These are phyloP conservation scores for Gulo gulo DNA, from an alignment of 2,113 vertebrate species.

Conservation along the genomic window DNA sequence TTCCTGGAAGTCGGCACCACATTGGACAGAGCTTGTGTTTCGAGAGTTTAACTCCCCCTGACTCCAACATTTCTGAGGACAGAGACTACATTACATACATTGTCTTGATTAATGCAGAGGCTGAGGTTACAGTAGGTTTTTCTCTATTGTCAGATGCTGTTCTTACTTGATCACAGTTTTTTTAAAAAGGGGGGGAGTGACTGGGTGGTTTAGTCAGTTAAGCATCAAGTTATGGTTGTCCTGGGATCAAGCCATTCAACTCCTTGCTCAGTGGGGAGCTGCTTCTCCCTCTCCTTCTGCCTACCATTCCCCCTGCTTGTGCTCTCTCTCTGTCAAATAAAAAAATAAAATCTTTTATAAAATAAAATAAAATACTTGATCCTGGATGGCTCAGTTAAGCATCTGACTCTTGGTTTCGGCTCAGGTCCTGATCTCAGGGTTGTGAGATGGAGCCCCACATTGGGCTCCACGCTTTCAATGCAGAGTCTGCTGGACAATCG, in stretches of 20 bases:
- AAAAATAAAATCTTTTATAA: too few relatives aligned
- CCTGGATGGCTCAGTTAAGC: neutral
- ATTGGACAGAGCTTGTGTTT: neutral
- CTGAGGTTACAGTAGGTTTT: neutral
- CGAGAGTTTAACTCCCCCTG: neutral
- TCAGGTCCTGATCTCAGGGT: too few relatives aligned
- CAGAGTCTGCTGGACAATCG: neutral
- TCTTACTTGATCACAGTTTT: neutral
- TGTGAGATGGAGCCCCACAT: neutral
- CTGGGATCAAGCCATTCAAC: neutral
- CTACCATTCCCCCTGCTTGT: neutral
- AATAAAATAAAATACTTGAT: too few relatives aligned
- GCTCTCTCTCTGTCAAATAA: neutral
- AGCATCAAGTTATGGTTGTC: neutral
- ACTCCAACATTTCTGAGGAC: neutral
- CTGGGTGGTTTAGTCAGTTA: neutral
- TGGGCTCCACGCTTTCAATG: neutral
- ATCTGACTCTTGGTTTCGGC: neutral
- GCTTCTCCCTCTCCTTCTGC: neutral
- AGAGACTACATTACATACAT: neutral
- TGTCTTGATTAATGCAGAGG: neutral
- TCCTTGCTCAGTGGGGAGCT: neutral
- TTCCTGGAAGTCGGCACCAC: neutral
- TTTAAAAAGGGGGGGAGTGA: neutral
- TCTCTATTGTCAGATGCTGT: neutral